Evolutionary conservation across 2,113 vertebrate species (phyloP).

Genomic region (Pteronura brasiliensis): DNA sequence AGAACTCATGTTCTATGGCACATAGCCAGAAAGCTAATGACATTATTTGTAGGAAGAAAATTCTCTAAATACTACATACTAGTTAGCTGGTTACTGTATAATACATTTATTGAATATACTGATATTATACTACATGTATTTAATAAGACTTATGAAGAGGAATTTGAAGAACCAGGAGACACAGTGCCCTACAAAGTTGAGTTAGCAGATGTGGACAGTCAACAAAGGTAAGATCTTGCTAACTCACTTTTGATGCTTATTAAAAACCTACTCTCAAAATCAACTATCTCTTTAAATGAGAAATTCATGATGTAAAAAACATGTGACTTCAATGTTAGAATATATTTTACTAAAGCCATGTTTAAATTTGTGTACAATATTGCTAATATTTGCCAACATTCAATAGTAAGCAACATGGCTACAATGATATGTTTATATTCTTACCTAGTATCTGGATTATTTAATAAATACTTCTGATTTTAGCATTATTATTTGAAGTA

Average conservation of each 20-base stretch:
- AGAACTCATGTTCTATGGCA: background rate
- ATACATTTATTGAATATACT: background rate
- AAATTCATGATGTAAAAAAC: background rate
- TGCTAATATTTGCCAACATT: background rate
- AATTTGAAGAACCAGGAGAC: slow-evolving; percentile 62
- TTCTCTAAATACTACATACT: background rate
- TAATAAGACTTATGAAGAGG: slow-evolving; percentile 68
- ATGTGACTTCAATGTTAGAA: background rate
- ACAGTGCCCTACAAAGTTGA: slow-evolving; percentile 64
- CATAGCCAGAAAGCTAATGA: background rate
- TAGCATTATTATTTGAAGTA: background rate
- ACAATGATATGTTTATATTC: background rate
- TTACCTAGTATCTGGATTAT: background rate
- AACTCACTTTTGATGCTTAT: background rate
- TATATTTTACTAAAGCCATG: background rate
- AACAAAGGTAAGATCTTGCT: slow-evolving; percentile 54
- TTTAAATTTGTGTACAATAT: background rate
- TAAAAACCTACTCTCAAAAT: background rate
- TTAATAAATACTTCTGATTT: background rate
- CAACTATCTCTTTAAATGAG: background rate
- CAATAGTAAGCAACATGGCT: background rate
- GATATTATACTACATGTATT: slow-evolving; percentile 50
- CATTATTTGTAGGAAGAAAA: background rate
- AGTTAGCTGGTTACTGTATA: background rate
- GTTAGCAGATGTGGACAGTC: slow-evolving; percentile 21